Evolutionary conservation across 2,797 vertebrate species (phyloP).

Genomic region (Gastrophryne carolinensis): DNA sequence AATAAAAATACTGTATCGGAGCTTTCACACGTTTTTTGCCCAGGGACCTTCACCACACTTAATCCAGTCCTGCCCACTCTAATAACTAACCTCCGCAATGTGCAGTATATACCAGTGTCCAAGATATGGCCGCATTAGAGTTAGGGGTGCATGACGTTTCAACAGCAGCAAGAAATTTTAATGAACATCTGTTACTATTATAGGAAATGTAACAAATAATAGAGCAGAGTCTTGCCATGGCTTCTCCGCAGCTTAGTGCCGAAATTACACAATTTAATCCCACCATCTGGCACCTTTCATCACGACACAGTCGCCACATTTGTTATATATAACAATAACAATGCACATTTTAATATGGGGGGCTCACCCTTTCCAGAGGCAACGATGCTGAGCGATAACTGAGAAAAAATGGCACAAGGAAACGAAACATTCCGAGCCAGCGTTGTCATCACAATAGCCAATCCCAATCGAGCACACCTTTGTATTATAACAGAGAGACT

Average conservation of each 20-base stretch:
- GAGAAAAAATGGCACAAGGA: background rate
- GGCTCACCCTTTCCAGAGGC: background rate
- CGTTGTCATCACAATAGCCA: background rate
- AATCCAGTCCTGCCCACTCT: too few species aligned
- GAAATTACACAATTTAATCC: conserved; percentile 9
- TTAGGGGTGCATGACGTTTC: too few species aligned
- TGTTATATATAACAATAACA: conserved; percentile 1
- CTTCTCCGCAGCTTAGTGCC: background rate
- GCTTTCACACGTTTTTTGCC: too few species aligned
- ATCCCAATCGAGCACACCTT: too few species aligned
- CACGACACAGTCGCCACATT: background rate
- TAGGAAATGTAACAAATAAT: background rate
- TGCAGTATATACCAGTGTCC: too few species aligned
- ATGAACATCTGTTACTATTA: conserved; percentile 11
- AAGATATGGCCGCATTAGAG: too few species aligned
- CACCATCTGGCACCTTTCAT: conserved; percentile 17
- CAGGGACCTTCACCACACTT: too few species aligned
- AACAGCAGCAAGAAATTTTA: too few species aligned
- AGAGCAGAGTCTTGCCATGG: background rate
- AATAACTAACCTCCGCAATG: too few species aligned
- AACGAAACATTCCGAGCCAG: conserved; percentile 3
- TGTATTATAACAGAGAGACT: too few species aligned
- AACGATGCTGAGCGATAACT: background rate
- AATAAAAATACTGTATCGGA: too few species aligned
- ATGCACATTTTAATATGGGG: background rate